phyloP scores from a whole-genome alignment of 2,113 vertebrate genomes.

The Lampris incognitus region DNA sequence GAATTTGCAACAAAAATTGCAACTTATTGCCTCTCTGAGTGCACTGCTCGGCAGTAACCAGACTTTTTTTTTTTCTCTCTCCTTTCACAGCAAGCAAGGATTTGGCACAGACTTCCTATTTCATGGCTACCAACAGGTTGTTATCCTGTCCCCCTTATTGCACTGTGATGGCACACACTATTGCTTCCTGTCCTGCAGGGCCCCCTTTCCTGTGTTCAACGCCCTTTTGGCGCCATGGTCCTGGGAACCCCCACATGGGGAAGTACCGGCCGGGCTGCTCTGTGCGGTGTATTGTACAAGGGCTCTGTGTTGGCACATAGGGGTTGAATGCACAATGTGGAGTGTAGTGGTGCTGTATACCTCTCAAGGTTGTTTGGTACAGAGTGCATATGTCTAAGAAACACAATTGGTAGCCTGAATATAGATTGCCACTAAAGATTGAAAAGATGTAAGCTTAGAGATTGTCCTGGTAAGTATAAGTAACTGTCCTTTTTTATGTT shows the following conservation, averaged over 20 bases:
- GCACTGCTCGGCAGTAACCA: constrained; percentile 21
- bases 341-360: constrained; percentile 98
- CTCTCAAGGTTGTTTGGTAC: constrained; percentile 95
- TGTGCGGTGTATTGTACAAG: constrained; percentile 99
- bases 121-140: constrained; percentile 99
- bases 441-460: constrained; percentile 98
- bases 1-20: neutral
- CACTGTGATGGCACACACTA: constrained; percentile 99
- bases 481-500: constrained; percentile 66
- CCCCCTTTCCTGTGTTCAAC: constrained; percentile 94
- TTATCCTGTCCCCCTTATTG: constrained; percentile 99
- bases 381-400: constrained; percentile 96
- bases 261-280: constrained; percentile 86
- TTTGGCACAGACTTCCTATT: constrained; percentile 99
- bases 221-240: constrained; percentile 88
- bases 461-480: constrained; percentile 96
- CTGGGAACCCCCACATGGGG: constrained; percentile 83
- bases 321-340: constrained; percentile 98
- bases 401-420: constrained; percentile 97
- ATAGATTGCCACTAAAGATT: constrained; percentile 96
- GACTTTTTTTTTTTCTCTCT: constrained; percentile 20
- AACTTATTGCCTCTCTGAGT: neutral
- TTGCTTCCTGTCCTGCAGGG: constrained; percentile 99
- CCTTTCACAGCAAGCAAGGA: constrained; percentile 97
- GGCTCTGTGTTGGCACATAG: constrained; percentile 91